These are phyloP conservation scores for Ceratina australensis DNA, from an alignment of 1,140 invertebrate genomes.

Conservation along the genomic window DNA sequence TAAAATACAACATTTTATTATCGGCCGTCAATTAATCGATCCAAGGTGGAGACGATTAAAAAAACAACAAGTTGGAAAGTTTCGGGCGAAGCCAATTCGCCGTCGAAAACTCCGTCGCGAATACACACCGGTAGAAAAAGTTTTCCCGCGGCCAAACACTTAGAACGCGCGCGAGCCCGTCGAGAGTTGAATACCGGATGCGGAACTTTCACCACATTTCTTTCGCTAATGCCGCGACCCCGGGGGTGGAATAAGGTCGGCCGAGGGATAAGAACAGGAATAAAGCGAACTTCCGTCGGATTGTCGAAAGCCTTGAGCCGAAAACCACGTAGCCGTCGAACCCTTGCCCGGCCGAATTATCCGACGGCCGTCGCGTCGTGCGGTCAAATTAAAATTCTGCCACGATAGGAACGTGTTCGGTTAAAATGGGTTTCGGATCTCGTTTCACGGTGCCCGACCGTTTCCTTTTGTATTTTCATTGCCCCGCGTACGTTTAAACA, in stretches of 20 bases:
- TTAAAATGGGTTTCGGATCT: slow-evolving; percentile 30
- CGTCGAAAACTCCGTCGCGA: slow-evolving; percentile 20
- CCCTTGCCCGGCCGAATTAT: slow-evolving; percentile 31
- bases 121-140: slow-evolving; percentile 23
- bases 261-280: slow-evolving; percentile 42
- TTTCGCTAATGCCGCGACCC: slow-evolving; percentile 49
- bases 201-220: slow-evolving; percentile 59
- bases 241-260: slow-evolving; percentile 48
- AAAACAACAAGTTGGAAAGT: slow-evolving; percentile 13
- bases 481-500: not conserved
- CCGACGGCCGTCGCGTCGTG: slow-evolving; percentile 36
- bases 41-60: not conserved
- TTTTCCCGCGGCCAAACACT: slow-evolving; percentile 47
- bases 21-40: slow-evolving; percentile 14
- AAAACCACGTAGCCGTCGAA: slow-evolving; percentile 53
- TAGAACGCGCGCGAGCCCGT: slow-evolving; percentile 6
- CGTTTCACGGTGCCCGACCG: not conserved
- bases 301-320: slow-evolving; percentile 59
- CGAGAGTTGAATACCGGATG: slow-evolving; percentile 53
- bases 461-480: slow-evolving; percentile 3
- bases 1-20: not conserved
- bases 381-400: slow-evolving; percentile 44
- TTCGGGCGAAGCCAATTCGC: slow-evolving; percentile 31
- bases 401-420: not conserved
- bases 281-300: slow-evolving; percentile 47